Percentiles rank a stretch among this genome's conserved stretches.
These are phyloP conservation scores for Phyllotis vaccarum DNA, from an alignment of 2,797 vertebrate genomes.

Conservation along the genomic window DNA sequence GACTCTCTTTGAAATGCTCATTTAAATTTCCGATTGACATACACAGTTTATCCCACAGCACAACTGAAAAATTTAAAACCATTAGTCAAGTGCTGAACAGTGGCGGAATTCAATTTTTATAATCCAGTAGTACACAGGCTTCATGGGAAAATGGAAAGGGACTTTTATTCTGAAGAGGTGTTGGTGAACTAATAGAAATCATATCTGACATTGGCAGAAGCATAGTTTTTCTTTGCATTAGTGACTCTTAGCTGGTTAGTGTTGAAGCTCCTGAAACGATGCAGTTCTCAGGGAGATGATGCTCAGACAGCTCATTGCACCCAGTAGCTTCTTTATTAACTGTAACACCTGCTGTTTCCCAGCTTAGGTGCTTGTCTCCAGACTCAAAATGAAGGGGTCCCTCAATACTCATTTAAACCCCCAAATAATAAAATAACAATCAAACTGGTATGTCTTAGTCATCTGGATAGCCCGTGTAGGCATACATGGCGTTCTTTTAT, in stretches of 20 bases:
- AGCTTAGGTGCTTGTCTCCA: constrained; percentile 28
- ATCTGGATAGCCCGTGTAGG: background rate
- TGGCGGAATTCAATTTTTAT: background rate
- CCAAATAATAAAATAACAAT: constrained; percentile 24
- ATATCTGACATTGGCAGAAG: constrained; percentile 62
- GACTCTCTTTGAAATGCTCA: constrained; percentile 50
- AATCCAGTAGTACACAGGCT: background rate
- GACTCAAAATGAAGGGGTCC: constrained; percentile 11
- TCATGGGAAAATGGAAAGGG: background rate
- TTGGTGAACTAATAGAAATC: background rate
- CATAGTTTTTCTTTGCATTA: constrained; percentile 62
- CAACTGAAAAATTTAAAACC: constrained; percentile 39
- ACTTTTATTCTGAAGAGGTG: constrained; percentile 52
- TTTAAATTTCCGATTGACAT: constrained; percentile 52
- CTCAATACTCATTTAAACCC: constrained; percentile 12
- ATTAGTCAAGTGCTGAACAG: constrained; percentile 11
- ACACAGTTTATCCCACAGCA: constrained; percentile 19
- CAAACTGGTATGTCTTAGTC: background rate
- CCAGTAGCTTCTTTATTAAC: constrained; percentile 72
- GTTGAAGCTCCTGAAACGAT: constrained; percentile 62
- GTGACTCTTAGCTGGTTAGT: constrained; percentile 65
- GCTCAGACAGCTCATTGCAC: constrained; percentile 58
- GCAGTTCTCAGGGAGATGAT: constrained; percentile 49
- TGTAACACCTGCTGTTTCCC: constrained; percentile 53
- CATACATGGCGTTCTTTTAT: constrained; percentile 23